These are phyloP conservation scores for Caenorhabditis zanzibari DNA, from an alignment of 2,888 invertebrate genomes.

Conservation along the genomic window DNA sequence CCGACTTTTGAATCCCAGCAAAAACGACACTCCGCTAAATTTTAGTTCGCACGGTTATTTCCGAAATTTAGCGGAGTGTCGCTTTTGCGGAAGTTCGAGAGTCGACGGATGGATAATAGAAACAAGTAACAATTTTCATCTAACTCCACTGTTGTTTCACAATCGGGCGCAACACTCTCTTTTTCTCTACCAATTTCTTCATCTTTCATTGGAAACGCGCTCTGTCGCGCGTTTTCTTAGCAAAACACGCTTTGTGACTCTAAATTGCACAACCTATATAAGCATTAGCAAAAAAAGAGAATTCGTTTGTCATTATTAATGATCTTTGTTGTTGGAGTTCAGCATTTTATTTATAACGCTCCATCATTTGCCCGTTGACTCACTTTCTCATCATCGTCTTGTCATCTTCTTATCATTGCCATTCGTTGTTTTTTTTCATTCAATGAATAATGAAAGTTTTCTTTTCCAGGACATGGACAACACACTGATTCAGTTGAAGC, in stretches of 20 bases:
- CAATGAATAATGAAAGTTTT: neutral
- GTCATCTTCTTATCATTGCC: constrained; percentile 32
- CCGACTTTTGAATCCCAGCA: no score
- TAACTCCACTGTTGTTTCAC: constrained; percentile 33
- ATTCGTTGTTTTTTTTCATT: constrained; percentile 8
- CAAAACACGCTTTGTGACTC: neutral
- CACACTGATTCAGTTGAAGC: constrained; percentile 33
- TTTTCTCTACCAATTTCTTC: constrained; percentile 1
- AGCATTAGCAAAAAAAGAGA: constrained; percentile 9
- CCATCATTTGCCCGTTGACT: constrained; percentile 14
- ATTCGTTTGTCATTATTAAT: constrained; percentile 35
- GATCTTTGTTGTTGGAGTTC: constrained; percentile 32
- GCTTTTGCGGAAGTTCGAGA: no score
- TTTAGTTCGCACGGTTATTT: no score
- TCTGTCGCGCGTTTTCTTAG: constrained; percentile 27
- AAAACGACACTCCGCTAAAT: no score
- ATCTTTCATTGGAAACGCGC: constrained; percentile 22
- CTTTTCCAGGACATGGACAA: constrained; percentile 48
- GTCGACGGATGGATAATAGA: no score
- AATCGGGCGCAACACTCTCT: constrained; percentile 17
- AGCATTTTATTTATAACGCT: constrained; percentile 38
- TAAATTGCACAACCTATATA: constrained; percentile 24
- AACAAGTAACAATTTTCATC: neutral
- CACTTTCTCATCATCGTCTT: constrained; percentile 16
- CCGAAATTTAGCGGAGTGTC: no score